A percentile compares a stretch with the other conserved stretches of the same genome.
Conservation (phyloP, 2,797 vertebrate species). For the Chaetodon trifasciatus region DNA sequence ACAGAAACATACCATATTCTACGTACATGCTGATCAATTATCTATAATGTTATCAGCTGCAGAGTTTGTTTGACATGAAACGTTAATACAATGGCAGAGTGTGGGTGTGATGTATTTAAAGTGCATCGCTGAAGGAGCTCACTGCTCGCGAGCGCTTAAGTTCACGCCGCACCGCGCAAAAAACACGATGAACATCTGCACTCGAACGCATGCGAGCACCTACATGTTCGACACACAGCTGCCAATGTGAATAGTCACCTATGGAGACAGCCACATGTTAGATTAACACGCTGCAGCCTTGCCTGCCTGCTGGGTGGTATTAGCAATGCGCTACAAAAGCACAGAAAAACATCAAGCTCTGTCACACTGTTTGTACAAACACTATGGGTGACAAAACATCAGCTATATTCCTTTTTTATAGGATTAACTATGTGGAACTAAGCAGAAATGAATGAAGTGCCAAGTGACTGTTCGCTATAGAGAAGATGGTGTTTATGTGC, state of each 20-base stretch:
- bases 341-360: constrained; percentile 20
- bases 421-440: constrained; percentile 75
- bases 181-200: constrained; percentile 36
- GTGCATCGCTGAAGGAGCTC: constrained; percentile 51
- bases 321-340: constrained; percentile 3
- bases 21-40: neutral
- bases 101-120: constrained; percentile 67
- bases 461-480: constrained; percentile 24
- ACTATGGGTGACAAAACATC: constrained; percentile 51
- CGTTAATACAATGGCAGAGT: constrained; percentile 44
- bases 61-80: constrained; percentile 47
- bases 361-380: constrained; percentile 41
- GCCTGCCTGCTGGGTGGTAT: constrained; percentile 47
- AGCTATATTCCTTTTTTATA: constrained; percentile 44
- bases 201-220: neutral
- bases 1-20: neutral
- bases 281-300: neutral
- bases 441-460: constrained; percentile 53
- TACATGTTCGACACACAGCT: constrained; percentile 17
- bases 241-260: neutral
- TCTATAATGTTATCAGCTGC: constrained; percentile 22
- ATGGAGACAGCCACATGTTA: neutral
- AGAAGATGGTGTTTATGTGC: constrained; percentile 33
- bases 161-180: neutral
- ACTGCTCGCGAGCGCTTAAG: constrained; percentile 45